Evolutionary conservation across 1,140 invertebrate genomes (phyloP), one percentile per base, ranked within the genome.

Genomic region (Bilobella aurantiaca): DNA sequence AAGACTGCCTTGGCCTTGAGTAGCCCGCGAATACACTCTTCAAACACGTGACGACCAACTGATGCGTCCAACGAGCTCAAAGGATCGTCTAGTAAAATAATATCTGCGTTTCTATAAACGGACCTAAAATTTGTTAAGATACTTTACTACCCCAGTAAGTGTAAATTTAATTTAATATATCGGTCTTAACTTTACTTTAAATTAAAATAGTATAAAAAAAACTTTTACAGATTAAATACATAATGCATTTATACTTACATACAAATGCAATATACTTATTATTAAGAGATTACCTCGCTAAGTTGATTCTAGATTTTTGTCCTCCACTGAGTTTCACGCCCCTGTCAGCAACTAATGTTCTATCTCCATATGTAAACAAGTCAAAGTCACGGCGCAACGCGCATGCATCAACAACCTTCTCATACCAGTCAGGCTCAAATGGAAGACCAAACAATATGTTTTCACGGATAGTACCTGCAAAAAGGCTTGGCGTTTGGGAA

Each of bases 401-500:
- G 21, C 58, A 42, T 3, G 60, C 65, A 37, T 14, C 18, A 12
- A 62, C 49, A 34, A 49, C 37, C 16, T 57, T n/a, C 16, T 53
- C 1, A 42, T 68, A 63, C 31, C 23, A 21, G 5, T 58, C 30
- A 28, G 12, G 3, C 1, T 83, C 66, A 62, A 72, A 78, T 27
- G 42, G 27, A 60, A 69, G 67, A 47, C 81, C 75, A 84, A 84
- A 79, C 77, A 87, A 60, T 34, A 84, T 80, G 73, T 85, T 84
- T 63, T 83, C 78, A 42, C 77, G 2, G 34, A 69, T 3, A 31
- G 23, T 34, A 18, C 79, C 79, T 2, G 79, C 79, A 21, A 82
- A 81, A 0, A 88, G 74, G 87, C 87, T 90, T 1, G 87, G 82
- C 69, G 88, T 84, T 76, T 90, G 88, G 8, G 61, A 8, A 25